These are phyloP conservation scores for Herpailurus yagouaroundi DNA, from an alignment of 2,113 vertebrate species.

Conservation along the genomic window DNA sequence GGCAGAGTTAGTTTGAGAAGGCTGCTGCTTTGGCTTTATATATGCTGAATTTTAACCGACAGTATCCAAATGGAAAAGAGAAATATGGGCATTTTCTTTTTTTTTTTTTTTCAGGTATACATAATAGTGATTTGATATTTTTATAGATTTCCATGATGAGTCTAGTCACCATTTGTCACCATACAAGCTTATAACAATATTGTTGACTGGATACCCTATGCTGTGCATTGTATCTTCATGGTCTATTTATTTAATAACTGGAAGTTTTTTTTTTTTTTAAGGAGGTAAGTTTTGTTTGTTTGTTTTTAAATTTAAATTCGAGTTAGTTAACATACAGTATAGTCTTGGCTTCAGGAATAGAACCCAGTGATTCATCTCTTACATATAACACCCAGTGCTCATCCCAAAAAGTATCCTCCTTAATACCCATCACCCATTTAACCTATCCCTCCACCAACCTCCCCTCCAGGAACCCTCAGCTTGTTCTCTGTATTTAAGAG, in stretches of 20 bases:
- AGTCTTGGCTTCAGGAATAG: no score
- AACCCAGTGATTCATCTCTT: no score
- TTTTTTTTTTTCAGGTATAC: background rate
- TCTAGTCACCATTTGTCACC: background rate
- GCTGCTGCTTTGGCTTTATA: background rate
- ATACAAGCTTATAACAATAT: background rate
- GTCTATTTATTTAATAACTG: background rate
- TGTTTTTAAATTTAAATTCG: no score
- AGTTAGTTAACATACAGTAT: no score
- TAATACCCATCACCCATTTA: no score
- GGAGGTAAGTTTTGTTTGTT: no score
- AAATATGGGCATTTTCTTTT: background rate
- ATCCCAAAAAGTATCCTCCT: no score
- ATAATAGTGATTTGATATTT: background rate
- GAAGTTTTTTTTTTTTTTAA: no score
- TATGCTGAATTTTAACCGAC: background rate
- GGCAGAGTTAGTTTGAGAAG: background rate
- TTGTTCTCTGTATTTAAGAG: no score
- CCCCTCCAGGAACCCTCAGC: no score
- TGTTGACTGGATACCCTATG: background rate
- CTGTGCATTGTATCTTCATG: background rate
- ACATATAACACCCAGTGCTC: no score
- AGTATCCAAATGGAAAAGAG: background rate
- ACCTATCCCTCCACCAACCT: no score
- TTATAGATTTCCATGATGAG: background rate